Conservation (phyloP, 2,113 vertebrate species). For the Pangasianodon hypophthalmus region DNA sequence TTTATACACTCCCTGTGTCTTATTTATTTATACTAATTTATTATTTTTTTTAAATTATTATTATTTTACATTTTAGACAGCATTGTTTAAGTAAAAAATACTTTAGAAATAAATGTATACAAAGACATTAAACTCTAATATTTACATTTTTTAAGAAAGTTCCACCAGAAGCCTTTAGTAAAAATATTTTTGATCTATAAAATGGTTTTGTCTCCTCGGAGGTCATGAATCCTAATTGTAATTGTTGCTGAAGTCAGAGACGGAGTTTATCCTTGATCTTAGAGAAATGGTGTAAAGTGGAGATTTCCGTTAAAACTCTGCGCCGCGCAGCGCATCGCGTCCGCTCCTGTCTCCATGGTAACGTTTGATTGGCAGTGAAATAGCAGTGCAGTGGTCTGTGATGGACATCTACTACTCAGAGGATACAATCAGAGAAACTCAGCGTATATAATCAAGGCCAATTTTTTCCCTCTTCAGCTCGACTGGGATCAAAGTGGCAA, state of each 20-base stretch:
- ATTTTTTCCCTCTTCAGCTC: slow-evolving; percentile 26
- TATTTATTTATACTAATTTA: background rate
- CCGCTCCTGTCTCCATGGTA: slow-evolving; percentile 8
- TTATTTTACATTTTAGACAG: no score
- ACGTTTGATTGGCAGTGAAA: slow-evolving; percentile 42
- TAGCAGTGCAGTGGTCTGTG: slow-evolving; percentile 5
- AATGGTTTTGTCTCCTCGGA: background rate
- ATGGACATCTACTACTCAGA: slow-evolving; percentile 32
- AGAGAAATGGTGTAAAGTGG: background rate
- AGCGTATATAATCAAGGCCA: slow-evolving; percentile 44
- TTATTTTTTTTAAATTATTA: no score
- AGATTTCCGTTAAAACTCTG: background rate
- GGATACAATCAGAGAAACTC: slow-evolving; percentile 37
- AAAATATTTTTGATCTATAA: background rate
- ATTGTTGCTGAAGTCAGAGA: background rate
- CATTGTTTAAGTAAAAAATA: background rate
- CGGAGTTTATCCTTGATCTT: background rate
- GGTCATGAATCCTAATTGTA: background rate
- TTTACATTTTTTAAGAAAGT: no score
- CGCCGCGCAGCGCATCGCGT: background rate
- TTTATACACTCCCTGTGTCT: background rate
- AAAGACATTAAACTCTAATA: no score
- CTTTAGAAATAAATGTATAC: no score
- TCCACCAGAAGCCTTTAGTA: background rate
- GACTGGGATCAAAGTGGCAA: background rate